Evolutionary conservation across 1,140 invertebrate genomes (phyloP).

Genomic region (Trichonephila clavipes): DNA sequence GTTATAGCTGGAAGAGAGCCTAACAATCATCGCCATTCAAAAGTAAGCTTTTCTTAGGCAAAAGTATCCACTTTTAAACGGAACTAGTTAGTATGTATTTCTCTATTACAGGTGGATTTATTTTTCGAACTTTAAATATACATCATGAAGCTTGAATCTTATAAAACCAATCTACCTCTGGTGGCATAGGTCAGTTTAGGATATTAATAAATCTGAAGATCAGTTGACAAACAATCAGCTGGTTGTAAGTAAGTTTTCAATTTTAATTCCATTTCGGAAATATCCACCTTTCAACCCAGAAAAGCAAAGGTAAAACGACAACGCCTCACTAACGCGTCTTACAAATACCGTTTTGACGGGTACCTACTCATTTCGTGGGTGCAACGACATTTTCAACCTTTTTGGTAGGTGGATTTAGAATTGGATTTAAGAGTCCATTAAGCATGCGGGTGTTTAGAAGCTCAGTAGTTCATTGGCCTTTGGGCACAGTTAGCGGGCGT

Average conservation of each 20-base stretch:
- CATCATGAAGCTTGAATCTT: too few relatives aligned
- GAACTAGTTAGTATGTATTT: too few relatives aligned
- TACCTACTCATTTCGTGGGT: neutral
- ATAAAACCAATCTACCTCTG: too few relatives aligned
- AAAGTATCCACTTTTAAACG: too few relatives aligned
- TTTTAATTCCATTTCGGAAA: neutral
- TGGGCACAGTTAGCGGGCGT: neutral
- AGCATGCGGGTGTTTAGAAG: constrained; percentile 24
- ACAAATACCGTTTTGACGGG: neutral
- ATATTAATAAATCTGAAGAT: too few relatives aligned
- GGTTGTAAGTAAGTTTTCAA: neutral
- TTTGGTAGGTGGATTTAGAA: constrained; percentile 21
- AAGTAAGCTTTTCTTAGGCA: too few relatives aligned
- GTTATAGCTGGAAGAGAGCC: too few relatives aligned
- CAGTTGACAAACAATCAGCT: neutral
- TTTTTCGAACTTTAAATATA: too few relatives aligned
- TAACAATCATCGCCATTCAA: too few relatives aligned
- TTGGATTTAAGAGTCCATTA: constrained; percentile 29
- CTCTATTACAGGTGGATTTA: too few relatives aligned
- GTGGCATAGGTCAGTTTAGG: too few relatives aligned
- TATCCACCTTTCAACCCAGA: neutral
- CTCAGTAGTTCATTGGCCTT: constrained; percentile 14
- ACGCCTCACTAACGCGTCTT: neutral
- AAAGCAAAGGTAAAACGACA: neutral
- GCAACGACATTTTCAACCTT: constrained; percentile 29